Percentiles rank a stretch among this genome's conserved stretches.
Conservation (phyloP, 2,113 vertebrate genomes). For the Sander vitreus region DNA sequence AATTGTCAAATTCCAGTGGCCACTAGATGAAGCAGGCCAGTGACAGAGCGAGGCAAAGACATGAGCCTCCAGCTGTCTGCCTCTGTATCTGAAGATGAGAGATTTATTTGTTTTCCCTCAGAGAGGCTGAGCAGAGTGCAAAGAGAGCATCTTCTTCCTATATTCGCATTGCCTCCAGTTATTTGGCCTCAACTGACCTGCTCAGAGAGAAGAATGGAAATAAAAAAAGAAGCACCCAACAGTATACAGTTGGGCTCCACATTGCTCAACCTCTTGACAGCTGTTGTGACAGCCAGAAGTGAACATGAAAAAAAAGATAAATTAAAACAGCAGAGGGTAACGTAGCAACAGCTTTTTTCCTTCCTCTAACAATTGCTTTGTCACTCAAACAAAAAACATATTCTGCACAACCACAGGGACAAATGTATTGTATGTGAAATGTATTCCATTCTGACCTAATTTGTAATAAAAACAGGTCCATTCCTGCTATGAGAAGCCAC, state of each 20-base stretch:
- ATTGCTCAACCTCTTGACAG: slow-evolving; percentile 18
- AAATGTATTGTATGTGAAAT: no score
- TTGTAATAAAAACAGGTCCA: slow-evolving; percentile 30
- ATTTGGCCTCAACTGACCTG: slow-evolving; percentile 54
- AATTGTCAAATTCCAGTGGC: slow-evolving; percentile 17
- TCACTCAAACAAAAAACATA: slow-evolving; percentile 22
- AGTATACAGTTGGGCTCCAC: slow-evolving; percentile 13
- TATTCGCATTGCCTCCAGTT: slow-evolving; percentile 47
- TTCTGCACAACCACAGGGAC: background rate
- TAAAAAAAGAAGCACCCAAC: slow-evolving; percentile 20
- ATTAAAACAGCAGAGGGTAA: slow-evolving; percentile 37
- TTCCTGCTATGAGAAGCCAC: slow-evolving; percentile 30
- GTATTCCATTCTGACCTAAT: slow-evolving; percentile 16
- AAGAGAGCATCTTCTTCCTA: slow-evolving; percentile 39
- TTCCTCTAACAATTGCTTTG: slow-evolving; percentile 25
- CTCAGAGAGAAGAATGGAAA: slow-evolving; percentile 33
- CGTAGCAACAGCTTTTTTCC: slow-evolving; percentile 25
- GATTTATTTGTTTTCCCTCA: slow-evolving; percentile 63
- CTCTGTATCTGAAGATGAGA: slow-evolving; percentile 50
- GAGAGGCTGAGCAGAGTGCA: slow-evolving; percentile 40
- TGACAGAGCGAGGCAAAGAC: slow-evolving; percentile 34
- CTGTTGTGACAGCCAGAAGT: slow-evolving; percentile 47
- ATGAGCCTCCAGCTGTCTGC: slow-evolving; percentile 59
- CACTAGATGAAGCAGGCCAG: slow-evolving; percentile 22
- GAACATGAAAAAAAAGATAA: slow-evolving; percentile 13